Percentiles rank a stretch among this genome's conserved stretches.
phyloP scores from a whole-genome alignment of 2,888 invertebrate species.

The Cerastoderma edule region DNA sequence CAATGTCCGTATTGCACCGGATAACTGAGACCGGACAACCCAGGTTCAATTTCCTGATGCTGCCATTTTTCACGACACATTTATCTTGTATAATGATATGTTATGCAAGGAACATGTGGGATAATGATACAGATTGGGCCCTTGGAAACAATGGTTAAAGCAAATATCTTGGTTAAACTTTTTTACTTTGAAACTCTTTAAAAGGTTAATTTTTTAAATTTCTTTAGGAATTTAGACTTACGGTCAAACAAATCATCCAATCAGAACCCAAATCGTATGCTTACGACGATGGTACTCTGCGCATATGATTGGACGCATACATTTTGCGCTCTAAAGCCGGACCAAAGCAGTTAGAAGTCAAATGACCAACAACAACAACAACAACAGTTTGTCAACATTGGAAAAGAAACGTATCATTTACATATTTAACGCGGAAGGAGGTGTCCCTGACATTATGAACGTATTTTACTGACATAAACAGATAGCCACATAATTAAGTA shows the following conservation, averaged over 20 bases:
- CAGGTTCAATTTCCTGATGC: no score
- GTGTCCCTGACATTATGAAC: background rate
- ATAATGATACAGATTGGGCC: no score
- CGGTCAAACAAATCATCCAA: conserved; percentile 6
- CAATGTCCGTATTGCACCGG: no score
- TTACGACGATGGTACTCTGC: background rate
- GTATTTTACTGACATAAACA: background rate
- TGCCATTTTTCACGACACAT: no score
- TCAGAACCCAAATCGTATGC: conserved; percentile 8
- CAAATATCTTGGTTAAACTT: background rate
- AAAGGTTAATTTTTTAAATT: background rate
- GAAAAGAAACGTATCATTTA: background rate
- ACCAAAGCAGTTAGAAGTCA: background rate
- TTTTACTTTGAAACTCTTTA: no score
- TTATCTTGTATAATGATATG: background rate
- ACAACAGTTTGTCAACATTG: background rate
- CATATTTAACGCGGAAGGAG: background rate
- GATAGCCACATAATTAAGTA: background rate
- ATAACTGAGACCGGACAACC: no score
- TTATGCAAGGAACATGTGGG: no score
- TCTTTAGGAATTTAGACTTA: background rate
- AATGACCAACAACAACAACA: background rate
- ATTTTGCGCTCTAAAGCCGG: background rate
- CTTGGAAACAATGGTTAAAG: background rate
- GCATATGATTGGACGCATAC: background rate